These are phyloP conservation scores for Ephestia elutella DNA, from an alignment of 1,140 invertebrate species.

Conservation along the genomic window DNA sequence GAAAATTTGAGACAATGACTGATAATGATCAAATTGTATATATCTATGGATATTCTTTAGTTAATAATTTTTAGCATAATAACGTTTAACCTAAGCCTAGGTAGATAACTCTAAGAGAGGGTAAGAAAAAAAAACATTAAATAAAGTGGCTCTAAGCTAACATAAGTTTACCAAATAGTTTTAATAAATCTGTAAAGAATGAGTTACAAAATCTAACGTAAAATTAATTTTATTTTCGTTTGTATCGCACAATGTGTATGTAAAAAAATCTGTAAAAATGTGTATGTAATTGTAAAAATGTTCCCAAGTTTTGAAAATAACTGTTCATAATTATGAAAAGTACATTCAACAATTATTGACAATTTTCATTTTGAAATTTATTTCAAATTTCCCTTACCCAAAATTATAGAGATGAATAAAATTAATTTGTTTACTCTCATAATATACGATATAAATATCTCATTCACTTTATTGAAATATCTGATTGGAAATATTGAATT, in stretches of 20 bases:
- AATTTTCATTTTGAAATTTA: neutral
- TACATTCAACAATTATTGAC: neutral
- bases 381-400: too few relatives aligned
- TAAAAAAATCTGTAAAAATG: conserved; percentile 13
- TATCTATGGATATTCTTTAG: conserved; percentile 17
- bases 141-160: conserved; percentile 28
- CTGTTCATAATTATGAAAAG: neutral
- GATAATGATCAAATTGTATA: conserved; percentile 26
- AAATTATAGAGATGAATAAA: too few relatives aligned
- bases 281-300: conserved; percentile 12
- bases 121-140: conserved; percentile 13
- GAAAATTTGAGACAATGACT: conserved; percentile 32
- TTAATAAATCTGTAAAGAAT: conserved; percentile 11
- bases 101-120: conserved; percentile 34
- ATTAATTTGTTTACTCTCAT: too few relatives aligned
- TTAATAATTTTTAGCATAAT: conserved; percentile 10
- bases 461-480: too few relatives aligned
- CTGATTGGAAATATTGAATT: too few relatives aligned
- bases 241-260: conserved; percentile 13
- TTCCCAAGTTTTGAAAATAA: neutral
- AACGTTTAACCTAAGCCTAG: conserved; percentile 13
- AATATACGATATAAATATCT: too few relatives aligned
- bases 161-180: conserved; percentile 8
- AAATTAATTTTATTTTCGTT: conserved; percentile 12
- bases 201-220: neutral